Evolutionary conservation across 2,113 vertebrate species (phyloP), one percentile per base, ranked within the genome.

Genomic region (Trochalopteron elliotii): DNA sequence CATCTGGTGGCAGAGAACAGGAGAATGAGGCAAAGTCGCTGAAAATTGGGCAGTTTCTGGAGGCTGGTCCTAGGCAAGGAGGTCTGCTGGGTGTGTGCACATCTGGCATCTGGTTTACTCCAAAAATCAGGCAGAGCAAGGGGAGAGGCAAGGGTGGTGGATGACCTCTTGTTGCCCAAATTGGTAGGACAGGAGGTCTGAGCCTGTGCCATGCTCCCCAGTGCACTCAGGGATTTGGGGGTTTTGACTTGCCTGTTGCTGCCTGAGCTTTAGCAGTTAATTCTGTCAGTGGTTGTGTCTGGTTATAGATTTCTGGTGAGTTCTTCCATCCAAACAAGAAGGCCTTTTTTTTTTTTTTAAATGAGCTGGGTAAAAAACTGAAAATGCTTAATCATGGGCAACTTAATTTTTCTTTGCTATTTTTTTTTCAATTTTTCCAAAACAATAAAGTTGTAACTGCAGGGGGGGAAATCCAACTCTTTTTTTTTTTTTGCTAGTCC

Each of bases 401-500:
- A 35, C 18, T 79, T 67, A 4, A 17, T 55, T 40, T 33, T 56
- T 83, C 19, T 64, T 89, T 42, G 15, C 3, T 44, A 4, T 10
- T 50, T 40, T 2, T 5, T 23, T 27, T 2, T 5, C 17, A 5
- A 24, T 19, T 59, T 33, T 65, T 47, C 16, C 7, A 44, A 67
- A 81, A 78, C 0, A 0, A 57, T 6, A 15, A 68, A 30, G 11
- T 76, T 72, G 27, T 24, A 86, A 47, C 18, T 28, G 7, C 11
- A 21, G 6, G 2, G 13, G 5, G 9, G 23, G 9, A 30, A 53
- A 70, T 24, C 6, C 18, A 80, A 35, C 3, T 5, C 0, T 9
- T 64, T 40, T 53, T 30, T 39, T 39, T 80, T 69, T 60, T 71
- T 69, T 56, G 35, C 23, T 0, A n/a, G 3, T 75, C 59, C 16